Evolutionary conservation across 2,113 vertebrate species (phyloP).

Genomic region (Bombycilla garrulus): DNA sequence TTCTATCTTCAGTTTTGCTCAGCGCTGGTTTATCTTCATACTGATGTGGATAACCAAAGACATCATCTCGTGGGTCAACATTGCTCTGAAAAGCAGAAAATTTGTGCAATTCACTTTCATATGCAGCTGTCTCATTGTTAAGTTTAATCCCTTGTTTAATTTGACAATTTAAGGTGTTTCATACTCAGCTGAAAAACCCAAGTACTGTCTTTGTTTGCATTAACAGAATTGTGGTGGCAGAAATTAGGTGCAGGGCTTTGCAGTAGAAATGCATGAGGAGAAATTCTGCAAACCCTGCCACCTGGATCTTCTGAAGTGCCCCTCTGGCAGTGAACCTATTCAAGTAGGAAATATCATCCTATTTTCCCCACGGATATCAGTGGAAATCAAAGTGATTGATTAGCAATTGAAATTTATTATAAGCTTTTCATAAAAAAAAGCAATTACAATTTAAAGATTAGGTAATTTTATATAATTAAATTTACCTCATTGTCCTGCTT

Average conservation of each 20-base stretch:
- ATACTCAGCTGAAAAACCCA: neutral
- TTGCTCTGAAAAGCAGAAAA: slow-evolving; percentile 82
- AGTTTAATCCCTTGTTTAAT: neutral
- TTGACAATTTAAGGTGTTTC: neutral
- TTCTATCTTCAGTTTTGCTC: slow-evolving; percentile 95
- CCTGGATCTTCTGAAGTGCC: neutral
- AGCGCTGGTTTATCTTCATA: slow-evolving; percentile 95
- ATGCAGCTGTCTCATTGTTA: neutral
- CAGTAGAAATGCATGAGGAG: neutral
- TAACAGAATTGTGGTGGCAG: neutral
- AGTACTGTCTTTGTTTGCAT: neutral
- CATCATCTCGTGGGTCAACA: slow-evolving; percentile 95
- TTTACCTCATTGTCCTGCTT: slow-evolving; percentile 98
- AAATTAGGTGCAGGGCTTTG: neutral
- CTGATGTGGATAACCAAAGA: slow-evolving; percentile 97
- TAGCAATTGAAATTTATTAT: neutral
- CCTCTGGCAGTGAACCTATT: neutral
- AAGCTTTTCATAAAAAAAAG: neutral
- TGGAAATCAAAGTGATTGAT: neutral
- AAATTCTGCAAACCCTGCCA: neutral
- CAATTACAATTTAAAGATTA: neutral
- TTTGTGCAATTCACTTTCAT: neutral
- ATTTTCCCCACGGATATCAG: neutral
- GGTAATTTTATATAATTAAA: neutral
- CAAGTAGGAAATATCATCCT: neutral